phyloP scores from a whole-genome alignment of 2,888 invertebrate species.

The Eristalinus aeneus region DNA sequence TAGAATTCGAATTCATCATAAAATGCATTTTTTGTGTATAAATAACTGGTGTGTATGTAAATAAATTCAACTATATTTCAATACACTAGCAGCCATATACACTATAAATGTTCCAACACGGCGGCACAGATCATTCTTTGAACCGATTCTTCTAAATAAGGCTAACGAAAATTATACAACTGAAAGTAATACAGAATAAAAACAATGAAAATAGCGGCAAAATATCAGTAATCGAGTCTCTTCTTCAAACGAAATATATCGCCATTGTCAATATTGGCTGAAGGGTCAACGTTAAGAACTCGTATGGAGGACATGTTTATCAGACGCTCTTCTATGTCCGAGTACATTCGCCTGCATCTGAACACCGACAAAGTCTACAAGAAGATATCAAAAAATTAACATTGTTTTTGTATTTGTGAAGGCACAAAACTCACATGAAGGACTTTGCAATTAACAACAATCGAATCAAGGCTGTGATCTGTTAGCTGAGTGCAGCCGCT shows the following conservation, averaged over 20 bases:
- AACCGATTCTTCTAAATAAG: conserved; percentile 51
- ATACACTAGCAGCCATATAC: conserved; percentile 43
- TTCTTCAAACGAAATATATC: conserved; percentile 78
- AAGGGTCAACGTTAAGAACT: conserved; percentile 77
- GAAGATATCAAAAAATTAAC: background rate
- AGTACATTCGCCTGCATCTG: conserved; percentile 79
- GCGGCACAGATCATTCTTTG: conserved; percentile 16
- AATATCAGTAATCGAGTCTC: conserved; percentile 80
- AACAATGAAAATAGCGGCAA: conserved; percentile 78
- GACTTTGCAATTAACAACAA: conserved; percentile 81
- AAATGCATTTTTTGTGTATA: conserved; percentile 46
- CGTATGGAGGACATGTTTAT: conserved; percentile 76
- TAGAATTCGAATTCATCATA: conserved; percentile 23
- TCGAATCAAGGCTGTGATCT: conserved; percentile 81
- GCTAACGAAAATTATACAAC: conserved; percentile 78
- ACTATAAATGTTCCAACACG: conserved; percentile 19
- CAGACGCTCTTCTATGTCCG: conserved; percentile 78
- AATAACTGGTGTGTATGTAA: conserved; percentile 53
- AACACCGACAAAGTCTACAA: conserved; percentile 76
- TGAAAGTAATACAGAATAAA: conserved; percentile 79
- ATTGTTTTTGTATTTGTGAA: background rate
- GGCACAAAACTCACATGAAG: conserved; percentile 76
- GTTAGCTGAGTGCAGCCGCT: conserved; percentile 83
- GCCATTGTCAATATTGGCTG: conserved; percentile 76
- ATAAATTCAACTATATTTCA: conserved; percentile 26